These are phyloP conservation scores for Threskiornis aethiopicus DNA, from an alignment of 2,797 vertebrate genomes.

Conservation along the genomic window DNA sequence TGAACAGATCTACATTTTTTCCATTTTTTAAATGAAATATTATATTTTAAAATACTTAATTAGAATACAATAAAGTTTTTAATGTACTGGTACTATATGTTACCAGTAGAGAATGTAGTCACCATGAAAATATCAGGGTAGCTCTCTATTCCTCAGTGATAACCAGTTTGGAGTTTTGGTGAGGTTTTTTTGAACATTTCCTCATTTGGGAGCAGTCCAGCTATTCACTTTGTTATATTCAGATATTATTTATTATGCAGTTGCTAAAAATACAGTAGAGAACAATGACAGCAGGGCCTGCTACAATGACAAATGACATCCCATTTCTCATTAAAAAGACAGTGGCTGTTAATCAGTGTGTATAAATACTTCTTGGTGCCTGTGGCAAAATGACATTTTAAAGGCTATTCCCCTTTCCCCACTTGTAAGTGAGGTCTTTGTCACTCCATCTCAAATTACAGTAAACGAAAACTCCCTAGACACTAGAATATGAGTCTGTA, in stretches of 20 bases:
- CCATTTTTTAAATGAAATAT: background rate
- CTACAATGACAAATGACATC: background rate
- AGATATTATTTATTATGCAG: background rate
- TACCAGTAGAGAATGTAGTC: background rate
- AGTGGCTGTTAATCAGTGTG: background rate
- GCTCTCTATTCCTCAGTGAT: background rate
- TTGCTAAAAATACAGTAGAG: background rate
- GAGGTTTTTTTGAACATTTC: background rate
- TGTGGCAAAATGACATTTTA: background rate
- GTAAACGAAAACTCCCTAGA: background rate
- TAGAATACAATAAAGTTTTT: background rate
- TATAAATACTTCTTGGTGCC: background rate
- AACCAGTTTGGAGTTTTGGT: background rate
- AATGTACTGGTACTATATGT: background rate
- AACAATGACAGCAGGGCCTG: background rate
- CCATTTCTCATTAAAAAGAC: background rate
- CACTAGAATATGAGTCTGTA: background rate
- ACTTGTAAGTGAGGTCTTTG: background rate
- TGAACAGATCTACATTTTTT: background rate
- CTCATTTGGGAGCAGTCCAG: background rate
- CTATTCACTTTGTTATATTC: background rate
- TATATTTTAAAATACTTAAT: background rate
- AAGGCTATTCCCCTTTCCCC: background rate
- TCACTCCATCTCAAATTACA: background rate
- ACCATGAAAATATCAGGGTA: background rate